Evolutionary conservation across 2,888 invertebrate species (phyloP), one percentile per base, ranked within the genome.

Genomic region (Anoncus sp.): DNA sequence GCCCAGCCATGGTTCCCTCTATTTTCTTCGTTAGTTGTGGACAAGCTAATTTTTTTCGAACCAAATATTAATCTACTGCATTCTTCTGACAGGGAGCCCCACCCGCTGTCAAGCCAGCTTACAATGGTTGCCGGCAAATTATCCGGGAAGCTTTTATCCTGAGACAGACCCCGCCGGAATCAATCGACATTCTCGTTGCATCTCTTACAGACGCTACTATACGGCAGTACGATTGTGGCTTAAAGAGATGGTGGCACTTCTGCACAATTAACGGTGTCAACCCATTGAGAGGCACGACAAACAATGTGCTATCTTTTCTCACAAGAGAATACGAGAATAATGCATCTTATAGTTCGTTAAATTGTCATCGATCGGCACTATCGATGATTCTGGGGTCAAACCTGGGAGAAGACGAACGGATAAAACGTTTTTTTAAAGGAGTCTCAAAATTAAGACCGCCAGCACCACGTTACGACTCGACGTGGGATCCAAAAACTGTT

Each of bases 61-160:
- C 82, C 83, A 22, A 35, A 72, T 43, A 45, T 59, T 65, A 66
- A 83, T 47, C 80, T 85, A 40, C 70, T 84, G 16, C 62, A 71
- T 27, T 83, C 79, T 72, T 65, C 80, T 74, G 47, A 70, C 80
- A 84, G 84, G 59, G 40, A 74, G 22, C 47, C 60, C 7, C 84
- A 86, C 67, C 83, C 83, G 6, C 43, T 73, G 35, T 77, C 45
- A 74, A 27, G 57, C n/a, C 49, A 77, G 43, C 47, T 62, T 62
- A 62, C 62, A 31, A 16, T 62, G 47, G 62, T 62, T 27, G 53
- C 27, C 53, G 62, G 14, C 20, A 53, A 7, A 1, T 31, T 71
- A 71, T 70, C 40, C 4, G 69, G 59, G 22, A 69, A 14, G 57
- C 51, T 9, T 51, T 38, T 22, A 38, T 18, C 7, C 4, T 16